Conservation (phyloP, 2,797 vertebrate genomes). For the Fratercula arctica region DNA sequence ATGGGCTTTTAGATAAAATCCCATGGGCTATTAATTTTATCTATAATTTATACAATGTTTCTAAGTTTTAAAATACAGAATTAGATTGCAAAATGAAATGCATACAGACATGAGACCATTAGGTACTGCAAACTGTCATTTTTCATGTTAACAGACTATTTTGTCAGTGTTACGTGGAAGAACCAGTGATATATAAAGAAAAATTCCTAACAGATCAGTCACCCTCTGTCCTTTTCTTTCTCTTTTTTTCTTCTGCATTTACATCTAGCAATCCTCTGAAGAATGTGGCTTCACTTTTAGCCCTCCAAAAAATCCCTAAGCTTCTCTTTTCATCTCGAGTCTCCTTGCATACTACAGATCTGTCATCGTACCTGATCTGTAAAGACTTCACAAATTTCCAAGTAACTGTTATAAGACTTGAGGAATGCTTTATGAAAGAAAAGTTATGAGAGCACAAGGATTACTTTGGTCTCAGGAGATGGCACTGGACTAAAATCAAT, state of each 20-base stretch:
- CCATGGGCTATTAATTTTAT: background rate
- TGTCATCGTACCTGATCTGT: slow-evolving; percentile 35
- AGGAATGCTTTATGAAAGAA: slow-evolving; percentile 36
- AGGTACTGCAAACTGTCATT: slow-evolving; percentile 28
- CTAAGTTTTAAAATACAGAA: slow-evolving; percentile 32
- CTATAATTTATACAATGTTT: background rate
- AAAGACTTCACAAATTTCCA: slow-evolving; percentile 46
- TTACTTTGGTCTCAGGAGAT: slow-evolving; percentile 59
- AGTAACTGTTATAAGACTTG: slow-evolving; percentile 7
- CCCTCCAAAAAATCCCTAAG: slow-evolving; percentile 12
- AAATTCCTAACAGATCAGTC: slow-evolving; percentile 10
- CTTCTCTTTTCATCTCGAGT: slow-evolving; percentile 30
- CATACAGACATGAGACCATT: slow-evolving; percentile 32
- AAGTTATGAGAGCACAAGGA: slow-evolving; percentile 48
- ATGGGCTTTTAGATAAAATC: slow-evolving; percentile 1
- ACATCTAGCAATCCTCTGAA: slow-evolving; percentile 43
- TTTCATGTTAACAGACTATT: slow-evolving; percentile 66
- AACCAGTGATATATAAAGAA: slow-evolving; percentile 9
- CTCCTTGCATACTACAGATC: background rate
- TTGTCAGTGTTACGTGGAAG: slow-evolving; percentile 22
- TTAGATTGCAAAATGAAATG: slow-evolving; percentile 29
- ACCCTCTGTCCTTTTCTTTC: background rate
- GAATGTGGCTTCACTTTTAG: slow-evolving; percentile 33
- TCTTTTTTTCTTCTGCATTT: slow-evolving; percentile 1
- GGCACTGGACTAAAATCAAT: slow-evolving; percentile 72